Conservation (phyloP, 2,888 invertebrate genomes). For the Xanthorhoe spadicearia region DNA sequence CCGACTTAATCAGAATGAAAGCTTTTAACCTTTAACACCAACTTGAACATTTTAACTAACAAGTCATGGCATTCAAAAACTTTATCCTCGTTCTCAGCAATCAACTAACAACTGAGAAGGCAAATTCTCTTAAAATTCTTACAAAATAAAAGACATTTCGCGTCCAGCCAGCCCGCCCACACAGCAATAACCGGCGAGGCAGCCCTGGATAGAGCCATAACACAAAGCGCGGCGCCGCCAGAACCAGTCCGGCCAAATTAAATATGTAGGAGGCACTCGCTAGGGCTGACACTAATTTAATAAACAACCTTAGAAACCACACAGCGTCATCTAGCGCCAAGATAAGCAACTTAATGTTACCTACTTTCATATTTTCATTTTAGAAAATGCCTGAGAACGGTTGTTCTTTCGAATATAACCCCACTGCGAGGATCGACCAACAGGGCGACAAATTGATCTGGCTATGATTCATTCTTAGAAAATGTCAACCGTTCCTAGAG, state of each 20-base stretch:
- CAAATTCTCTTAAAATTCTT: constrained; percentile 33
- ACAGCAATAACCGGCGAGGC: constrained; percentile 40
- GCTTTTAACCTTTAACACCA: not conserved
- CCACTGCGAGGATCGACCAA: too few relatives aligned
- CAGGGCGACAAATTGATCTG: too few relatives aligned
- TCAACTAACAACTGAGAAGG: constrained; percentile 31
- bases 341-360: too few relatives aligned
- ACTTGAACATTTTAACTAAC: not conserved
- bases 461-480: too few relatives aligned
- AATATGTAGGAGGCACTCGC: constrained; percentile 83
- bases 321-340: too few relatives aligned
- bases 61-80: constrained; percentile 27
- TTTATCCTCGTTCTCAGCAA: constrained; percentile 32
- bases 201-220: constrained; percentile 75
- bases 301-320: too few relatives aligned
- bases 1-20: not conserved
- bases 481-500: too few relatives aligned
- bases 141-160: constrained; percentile 37
- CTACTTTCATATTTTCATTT: too few relatives aligned
- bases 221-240: constrained; percentile 78
- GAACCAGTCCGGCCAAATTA: constrained; percentile 84
- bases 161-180: constrained; percentile 41
- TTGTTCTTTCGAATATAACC: too few relatives aligned
- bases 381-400: too few relatives aligned
- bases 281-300: constrained; percentile 58